phyloP scores from a whole-genome alignment of 2,113 vertebrate species.

The human (Homo sapiens) region GRCh38 chr6:144537001-144537500 shows the following conservation, averaged over 20 bases:
- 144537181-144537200: background rate
- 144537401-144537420: background rate
- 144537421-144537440: background rate
- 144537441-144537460: background rate
- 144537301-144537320: background rate
- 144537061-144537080: background rate
- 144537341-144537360: background rate
- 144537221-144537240: constrained; percentile 31
- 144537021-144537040: constrained; percentile 18
- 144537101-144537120: background rate
- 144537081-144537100: background rate
- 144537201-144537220: constrained; percentile 24
- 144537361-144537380: constrained; percentile 18
- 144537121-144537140: background rate
- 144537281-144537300: background rate
- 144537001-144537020: constrained; percentile 15
- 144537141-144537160: background rate
- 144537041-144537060: background rate
- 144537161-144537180: background rate
- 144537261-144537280: background rate
- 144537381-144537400: background rate
- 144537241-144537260: background rate
- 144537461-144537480: background rate
- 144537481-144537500: background rate
- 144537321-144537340: background rate